Percentiles rank a stretch among this genome's conserved stretches.
Evolutionary conservation across 2,113 vertebrate species (phyloP).

Genomic region (Spea bombifrons): DNA sequence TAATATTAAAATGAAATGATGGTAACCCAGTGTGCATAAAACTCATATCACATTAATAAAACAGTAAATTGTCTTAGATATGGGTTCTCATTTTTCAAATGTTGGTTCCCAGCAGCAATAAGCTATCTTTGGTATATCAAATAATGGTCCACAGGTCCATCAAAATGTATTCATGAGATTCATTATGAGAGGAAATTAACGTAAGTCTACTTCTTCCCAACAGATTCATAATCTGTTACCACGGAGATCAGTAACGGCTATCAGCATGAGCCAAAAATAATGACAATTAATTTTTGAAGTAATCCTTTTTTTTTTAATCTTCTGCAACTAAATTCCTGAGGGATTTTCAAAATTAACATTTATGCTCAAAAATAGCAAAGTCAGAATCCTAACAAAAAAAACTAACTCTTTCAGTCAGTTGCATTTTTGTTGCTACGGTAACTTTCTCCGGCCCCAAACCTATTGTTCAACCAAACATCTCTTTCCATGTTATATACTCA

Average conservation of each 20-base stretch:
- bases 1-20: too few relatives aligned
- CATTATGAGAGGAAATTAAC: neutral
- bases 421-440: too few relatives aligned
- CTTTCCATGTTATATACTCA: too few relatives aligned
- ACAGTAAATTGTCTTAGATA: neutral
- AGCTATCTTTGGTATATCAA: neutral
- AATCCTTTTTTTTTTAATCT: too few relatives aligned
- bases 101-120: neutral
- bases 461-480: too few relatives aligned
- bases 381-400: too few relatives aligned
- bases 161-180: neutral
- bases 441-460: too few relatives aligned
- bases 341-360: too few relatives aligned
- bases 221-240: neutral
- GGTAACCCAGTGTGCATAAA: too few relatives aligned
- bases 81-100: neutral
- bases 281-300: constrained; percentile 7
- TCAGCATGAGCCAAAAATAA: neutral
- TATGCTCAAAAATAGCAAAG: too few relatives aligned
- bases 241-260: neutral
- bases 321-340: too few relatives aligned
- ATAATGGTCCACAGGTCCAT: neutral
- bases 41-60: neutral
- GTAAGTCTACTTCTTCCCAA: neutral
- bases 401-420: too few relatives aligned